phyloP scores from a whole-genome alignment of 2,797 vertebrate species.

The Spinibarbus caldwelli region DNA sequence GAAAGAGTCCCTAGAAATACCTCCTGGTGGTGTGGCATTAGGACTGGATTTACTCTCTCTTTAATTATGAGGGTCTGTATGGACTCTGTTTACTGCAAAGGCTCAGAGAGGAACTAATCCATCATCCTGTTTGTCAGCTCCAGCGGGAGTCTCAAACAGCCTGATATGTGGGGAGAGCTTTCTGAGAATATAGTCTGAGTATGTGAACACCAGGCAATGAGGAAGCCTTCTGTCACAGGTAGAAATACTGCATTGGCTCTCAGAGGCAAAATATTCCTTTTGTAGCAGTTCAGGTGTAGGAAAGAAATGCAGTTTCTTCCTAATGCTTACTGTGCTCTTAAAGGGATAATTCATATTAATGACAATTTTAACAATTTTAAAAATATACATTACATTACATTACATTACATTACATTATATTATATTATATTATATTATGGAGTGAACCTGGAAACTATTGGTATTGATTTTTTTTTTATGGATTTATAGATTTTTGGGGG shows the following conservation, averaged over 20 bases:
- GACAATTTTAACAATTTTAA: not conserved
- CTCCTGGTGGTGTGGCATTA: constrained; percentile 29
- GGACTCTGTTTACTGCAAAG: constrained; percentile 54
- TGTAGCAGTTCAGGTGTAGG: constrained; percentile 11
- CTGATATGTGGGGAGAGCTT: constrained; percentile 35
- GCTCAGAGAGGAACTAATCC: constrained; percentile 48
- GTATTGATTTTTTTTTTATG: not conserved
- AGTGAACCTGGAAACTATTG: not conserved
- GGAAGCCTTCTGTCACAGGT: constrained; percentile 1
- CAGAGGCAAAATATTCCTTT: constrained; percentile 14
- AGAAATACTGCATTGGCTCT: constrained; percentile 16
- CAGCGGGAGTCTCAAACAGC: constrained; percentile 48
- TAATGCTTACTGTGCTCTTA: not conserved
- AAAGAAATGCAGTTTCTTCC: not conserved
- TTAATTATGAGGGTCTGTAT: constrained; percentile 49
- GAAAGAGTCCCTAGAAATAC: constrained; percentile 39
- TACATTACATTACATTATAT: not conserved
- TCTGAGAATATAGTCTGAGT: constrained; percentile 23
- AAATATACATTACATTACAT: no score
- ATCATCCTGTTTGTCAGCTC: constrained; percentile 55
- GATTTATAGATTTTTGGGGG: no score
- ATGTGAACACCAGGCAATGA: constrained; percentile 24
- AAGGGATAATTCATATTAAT: not conserved
- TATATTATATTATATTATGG: not conserved
- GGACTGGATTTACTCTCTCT: constrained; percentile 40